phyloP scores from a whole-genome alignment of 2,797 vertebrate genomes.

The Echiichthys vipera region DNA sequence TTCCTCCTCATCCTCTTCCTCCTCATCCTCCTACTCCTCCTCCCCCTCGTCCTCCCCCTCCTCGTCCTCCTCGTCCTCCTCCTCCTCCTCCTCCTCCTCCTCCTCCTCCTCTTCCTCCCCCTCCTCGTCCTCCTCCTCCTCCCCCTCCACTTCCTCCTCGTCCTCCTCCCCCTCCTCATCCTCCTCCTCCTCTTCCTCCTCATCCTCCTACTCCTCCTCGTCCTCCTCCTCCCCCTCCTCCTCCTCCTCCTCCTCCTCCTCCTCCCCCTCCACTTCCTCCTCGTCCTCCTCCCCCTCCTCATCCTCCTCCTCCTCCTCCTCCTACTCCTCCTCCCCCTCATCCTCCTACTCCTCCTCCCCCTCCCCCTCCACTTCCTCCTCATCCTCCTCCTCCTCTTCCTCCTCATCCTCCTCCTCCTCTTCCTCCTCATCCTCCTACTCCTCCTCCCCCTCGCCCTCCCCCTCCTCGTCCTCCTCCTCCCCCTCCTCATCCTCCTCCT shows the following conservation, averaged over 20 bases:
- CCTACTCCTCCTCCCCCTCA: not conserved
- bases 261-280: not conserved
- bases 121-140: too few species aligned
- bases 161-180: not conserved
- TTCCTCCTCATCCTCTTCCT: too few species aligned
- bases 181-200: not conserved
- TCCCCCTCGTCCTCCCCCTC: too few species aligned
- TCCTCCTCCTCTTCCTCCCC: too few species aligned
- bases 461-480: not conserved
- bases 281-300: too few species aligned
- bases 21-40: too few species aligned
- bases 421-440: not conserved
- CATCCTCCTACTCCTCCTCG: too few species aligned
- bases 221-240: not conserved
- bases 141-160: too few species aligned
- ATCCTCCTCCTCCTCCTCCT: not conserved
- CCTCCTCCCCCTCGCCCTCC: not conserved
- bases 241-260: not conserved
- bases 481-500: too few species aligned
- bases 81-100: not conserved
- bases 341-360: not conserved
- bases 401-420: not conserved
- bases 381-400: too few species aligned
- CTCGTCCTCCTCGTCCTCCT: not conserved
- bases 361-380: too few species aligned